These are phyloP conservation scores for Tonatia bakeri DNA, from an alignment of 2,113 vertebrate species.

Conservation along the genomic window DNA sequence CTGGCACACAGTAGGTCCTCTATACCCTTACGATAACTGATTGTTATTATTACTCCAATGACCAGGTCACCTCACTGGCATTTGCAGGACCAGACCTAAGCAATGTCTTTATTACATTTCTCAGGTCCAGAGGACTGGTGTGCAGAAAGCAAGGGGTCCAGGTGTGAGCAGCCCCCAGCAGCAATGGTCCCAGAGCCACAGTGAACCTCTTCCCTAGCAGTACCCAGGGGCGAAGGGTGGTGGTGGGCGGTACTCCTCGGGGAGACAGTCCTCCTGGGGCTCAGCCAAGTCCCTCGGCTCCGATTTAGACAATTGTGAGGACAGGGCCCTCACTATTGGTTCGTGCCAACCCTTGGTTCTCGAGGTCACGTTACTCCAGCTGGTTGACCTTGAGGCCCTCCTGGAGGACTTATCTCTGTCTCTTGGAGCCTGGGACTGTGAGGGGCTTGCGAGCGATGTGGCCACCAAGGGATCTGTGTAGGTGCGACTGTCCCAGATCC, in stretches of 20 bases:
- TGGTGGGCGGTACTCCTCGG: conserved; percentile 78
- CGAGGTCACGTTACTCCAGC: neutral
- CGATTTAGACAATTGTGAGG: neutral
- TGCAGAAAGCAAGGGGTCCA: neutral
- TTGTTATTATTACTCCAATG: neutral
- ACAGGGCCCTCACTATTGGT: neutral
- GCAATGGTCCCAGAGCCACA: neutral
- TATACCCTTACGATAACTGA: neutral
- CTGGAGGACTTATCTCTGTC: neutral
- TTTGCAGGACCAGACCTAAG: neutral
- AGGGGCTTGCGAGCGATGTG: accelerated
- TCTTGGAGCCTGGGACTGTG: neutral
- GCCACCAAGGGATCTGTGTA: neutral
- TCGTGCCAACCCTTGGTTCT: neutral
- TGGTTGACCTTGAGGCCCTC: neutral
- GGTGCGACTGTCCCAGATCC: accelerated
- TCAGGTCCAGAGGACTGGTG: neutral
- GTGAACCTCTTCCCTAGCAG: neutral
- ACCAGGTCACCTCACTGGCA: neutral
- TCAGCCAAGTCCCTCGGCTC: neutral
- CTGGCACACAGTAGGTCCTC: neutral
- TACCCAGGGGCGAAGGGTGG: conserved; percentile 86
- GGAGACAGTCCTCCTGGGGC: conserved; percentile 35
- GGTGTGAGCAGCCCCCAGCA: neutral
- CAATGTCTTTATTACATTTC: neutral